Conservation (phyloP, 2,888 invertebrate genomes). For the Caenorhabditis plicata region DNA sequence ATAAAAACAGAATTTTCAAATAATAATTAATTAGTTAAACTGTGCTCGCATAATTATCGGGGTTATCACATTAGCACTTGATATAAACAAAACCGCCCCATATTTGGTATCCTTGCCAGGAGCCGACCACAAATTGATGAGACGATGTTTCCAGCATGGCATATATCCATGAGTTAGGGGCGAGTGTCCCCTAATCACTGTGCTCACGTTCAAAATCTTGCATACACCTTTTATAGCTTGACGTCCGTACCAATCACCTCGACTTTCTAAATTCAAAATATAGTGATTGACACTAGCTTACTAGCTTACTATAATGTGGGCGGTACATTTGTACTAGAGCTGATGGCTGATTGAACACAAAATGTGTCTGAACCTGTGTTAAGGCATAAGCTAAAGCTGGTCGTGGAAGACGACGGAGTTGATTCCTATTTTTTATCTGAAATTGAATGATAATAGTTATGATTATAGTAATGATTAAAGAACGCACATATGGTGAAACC, state of each 20-base stretch:
- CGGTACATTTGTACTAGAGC: slow-evolving; percentile 32
- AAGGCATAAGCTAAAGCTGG: slow-evolving; percentile 20
- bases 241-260: slow-evolving; percentile 32
- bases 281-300: background rate
- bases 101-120: slow-evolving; percentile 18
- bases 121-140: slow-evolving; percentile 39
- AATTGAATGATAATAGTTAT: too few species aligned
- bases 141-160: slow-evolving; percentile 32
- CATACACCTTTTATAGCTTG: slow-evolving; percentile 30
- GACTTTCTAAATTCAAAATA: slow-evolving; percentile 11
- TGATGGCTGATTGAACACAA: slow-evolving; percentile 38
- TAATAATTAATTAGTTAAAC: too few species aligned
- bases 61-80: slow-evolving; percentile 17
- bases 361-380: slow-evolving; percentile 19
- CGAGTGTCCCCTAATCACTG: slow-evolving; percentile 34
- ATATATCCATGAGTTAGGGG: slow-evolving; percentile 25
- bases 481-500: slow-evolving; percentile 28
- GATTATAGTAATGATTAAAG: too few species aligned
- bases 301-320: slow-evolving; percentile 15
- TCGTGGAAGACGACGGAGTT: slow-evolving; percentile 19
- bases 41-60: slow-evolving; percentile 38
- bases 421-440: slow-evolving; percentile 8
- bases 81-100: slow-evolving; percentile 29
- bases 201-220: slow-evolving; percentile 14
- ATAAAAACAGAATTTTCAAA: too few species aligned